phyloP scores from a whole-genome alignment of 2,113 vertebrate species.

The Rhinopithecus roxellana region DNA sequence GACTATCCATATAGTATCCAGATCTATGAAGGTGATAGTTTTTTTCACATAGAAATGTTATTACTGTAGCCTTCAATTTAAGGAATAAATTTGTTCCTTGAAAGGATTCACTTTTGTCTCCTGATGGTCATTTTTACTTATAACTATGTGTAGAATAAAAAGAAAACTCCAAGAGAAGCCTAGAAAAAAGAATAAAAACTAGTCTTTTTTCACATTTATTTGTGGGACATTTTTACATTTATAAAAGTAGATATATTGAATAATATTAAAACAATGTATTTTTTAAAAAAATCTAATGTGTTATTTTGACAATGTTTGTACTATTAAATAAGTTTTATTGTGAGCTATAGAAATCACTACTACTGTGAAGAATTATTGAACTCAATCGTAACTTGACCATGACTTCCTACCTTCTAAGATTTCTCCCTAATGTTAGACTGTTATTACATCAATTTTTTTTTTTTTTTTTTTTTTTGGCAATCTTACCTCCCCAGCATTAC shows the following conservation, averaged over 20 bases:
- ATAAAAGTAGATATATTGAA: not conserved
- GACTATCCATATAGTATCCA: conserved; percentile 47
- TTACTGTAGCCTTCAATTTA: conserved; percentile 30
- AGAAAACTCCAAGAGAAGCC: not conserved
- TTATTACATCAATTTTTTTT: not conserved
- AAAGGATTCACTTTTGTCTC: conserved; percentile 48
- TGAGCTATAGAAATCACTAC: not conserved
- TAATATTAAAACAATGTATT: not conserved
- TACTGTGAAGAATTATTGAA: not conserved
- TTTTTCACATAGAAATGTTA: conserved; percentile 38
- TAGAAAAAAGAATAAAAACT: not conserved
- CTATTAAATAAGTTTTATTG: not conserved
- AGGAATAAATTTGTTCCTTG: conserved; percentile 31
- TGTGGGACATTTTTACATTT: not conserved
- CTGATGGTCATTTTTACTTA: conserved; percentile 48
- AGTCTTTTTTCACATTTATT: not conserved
- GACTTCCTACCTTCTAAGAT: not conserved
- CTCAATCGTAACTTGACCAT: not conserved
- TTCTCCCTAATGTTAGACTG: not conserved
- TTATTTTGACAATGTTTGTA: not conserved
- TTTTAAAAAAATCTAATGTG: not conserved
- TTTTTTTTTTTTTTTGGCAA: not conserved
- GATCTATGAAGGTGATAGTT: conserved; percentile 32
- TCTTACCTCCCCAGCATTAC: not conserved
- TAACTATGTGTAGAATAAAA: conserved; percentile 1